Evolutionary conservation across 2,113 vertebrate genomes (phyloP), one percentile per base, ranked within the genome.

Genomic region (Chiloscyllium plagiosum): DNA sequence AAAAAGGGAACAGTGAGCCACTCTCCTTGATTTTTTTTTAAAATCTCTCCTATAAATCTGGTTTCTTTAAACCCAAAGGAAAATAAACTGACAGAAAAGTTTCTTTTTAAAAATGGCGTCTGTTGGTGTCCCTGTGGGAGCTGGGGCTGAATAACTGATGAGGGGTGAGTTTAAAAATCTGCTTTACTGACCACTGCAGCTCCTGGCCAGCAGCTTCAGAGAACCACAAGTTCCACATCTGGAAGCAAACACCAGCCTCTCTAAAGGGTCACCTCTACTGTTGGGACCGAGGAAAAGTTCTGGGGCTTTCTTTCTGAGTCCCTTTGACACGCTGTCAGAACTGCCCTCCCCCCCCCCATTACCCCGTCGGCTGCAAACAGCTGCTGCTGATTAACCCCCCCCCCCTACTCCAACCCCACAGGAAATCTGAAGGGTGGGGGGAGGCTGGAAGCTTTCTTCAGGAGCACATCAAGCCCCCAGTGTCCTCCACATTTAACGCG

Each of bases 101-200:
- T 83, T 83, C n/a, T 33, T n/a, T 61, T 83, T 83, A 83, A 42
- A 83, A 83, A 83, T 83, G 78, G 78, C 78, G 78, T 42, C 78
- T 83, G 13, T n/a, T 83, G n/a, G 78, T 42, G n/a, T 5, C 78
- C 15, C 78, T 19, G 56, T 61, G 78, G 78, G n/a, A 83, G 33
- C 26, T 80, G 76, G 78, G 19, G 78, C 29, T 42, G 78, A 37
- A 37, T 83, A 42, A 17, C 37, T 83, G 17, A 4, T 37, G 37
- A 19, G 80, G n/a, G 15, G 29, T 2, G 72, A 42, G 80, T 83
- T 83, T 83, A 42, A 83, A 47, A 83, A 42, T 37, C 37, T 37
- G 3, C n/a, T 83, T 83, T 83, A 19, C 42, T 83, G 1, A 37
- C n/a, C 80, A 83, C 42, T 61, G 56, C 56, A 61, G 56, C 7